These are phyloP conservation scores for Sesia bembeciformis DNA, from an alignment of 2,888 invertebrate genomes.

Conservation along the genomic window DNA sequence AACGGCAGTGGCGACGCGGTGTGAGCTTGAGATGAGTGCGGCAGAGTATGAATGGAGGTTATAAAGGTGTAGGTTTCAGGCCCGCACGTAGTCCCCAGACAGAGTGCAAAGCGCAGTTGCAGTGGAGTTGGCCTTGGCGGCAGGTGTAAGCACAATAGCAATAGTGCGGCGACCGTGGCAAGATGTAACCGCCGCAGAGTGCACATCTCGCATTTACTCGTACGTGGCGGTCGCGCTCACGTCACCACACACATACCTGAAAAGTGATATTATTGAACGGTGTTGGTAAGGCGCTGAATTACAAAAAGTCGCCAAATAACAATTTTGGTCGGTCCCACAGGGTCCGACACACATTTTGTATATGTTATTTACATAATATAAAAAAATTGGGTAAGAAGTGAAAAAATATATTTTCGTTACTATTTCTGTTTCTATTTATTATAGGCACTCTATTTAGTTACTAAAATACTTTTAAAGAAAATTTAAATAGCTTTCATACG, in stretches of 20 bases:
- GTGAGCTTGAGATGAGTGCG: conserved; percentile 5
- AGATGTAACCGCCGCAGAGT: conserved; percentile 45
- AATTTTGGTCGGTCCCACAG: no score
- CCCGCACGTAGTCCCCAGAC: conserved; percentile 11
- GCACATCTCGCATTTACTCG: conserved; percentile 24
- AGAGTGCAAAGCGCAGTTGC: conserved; percentile 12
- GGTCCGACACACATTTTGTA: no score
- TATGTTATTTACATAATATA: no score
- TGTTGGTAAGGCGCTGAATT: no score
- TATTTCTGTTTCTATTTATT: no score
- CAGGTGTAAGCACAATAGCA: conserved; percentile 50
- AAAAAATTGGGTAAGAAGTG: no score
- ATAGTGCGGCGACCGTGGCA: conserved; percentile 37
- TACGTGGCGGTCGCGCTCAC: conserved; percentile 7
- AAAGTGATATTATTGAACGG: no score
- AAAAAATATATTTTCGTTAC: no score
- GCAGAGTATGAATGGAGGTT: conserved; percentile 7
- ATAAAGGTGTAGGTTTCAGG: conserved; percentile 8
- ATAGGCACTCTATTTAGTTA: no score
- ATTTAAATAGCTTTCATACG: no score
- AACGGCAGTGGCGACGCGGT: conserved; percentile 7
- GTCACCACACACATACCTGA: background rate
- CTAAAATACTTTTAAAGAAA: no score
- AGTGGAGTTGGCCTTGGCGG: conserved; percentile 25
- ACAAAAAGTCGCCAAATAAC: no score